Base-by-base conservation (phyloP, 2,888 invertebrate species). In the Sminthurinus aureus region DNA sequence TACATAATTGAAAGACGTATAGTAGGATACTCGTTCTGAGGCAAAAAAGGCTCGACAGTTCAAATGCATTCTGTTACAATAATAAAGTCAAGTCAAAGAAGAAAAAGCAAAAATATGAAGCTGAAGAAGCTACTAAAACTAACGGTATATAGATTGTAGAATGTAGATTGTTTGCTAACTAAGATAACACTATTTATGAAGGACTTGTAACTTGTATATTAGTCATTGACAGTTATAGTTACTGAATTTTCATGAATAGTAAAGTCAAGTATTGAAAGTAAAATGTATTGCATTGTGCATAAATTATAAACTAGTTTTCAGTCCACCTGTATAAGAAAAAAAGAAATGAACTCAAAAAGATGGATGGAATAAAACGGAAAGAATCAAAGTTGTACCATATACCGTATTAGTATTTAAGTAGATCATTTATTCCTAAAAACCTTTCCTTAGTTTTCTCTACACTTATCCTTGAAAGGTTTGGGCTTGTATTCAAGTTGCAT, bases 341-440 rank as follows among this genome's bases (percentile, higher is more conserved):
- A 38, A 38, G 38, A 38, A 38, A 38, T 38, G 38, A 38, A 38
- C 38, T 38, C n/a, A 38, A 38, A 58, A 58, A 13, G 58, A 15
- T 58, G 18, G 13, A 58, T 18, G 58, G 18, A 58, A 18, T 58
- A 58, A 58, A 58, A 15, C 58, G 13, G 58, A 58, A 15, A 18
- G 58, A 58, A 58, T 58, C 58, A 18, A 58, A 58, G 1, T 58
- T 58, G 58, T 58, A 38, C 38, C 38, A 6, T 38, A 38, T 58
- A 38, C 38, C 38, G 38, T 38, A 38, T 38, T 38, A 38, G 38
- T 38, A 38, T 67, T n/a, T 20, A 71, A 71, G 24, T 71, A 71
- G 71, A 71, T 71, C 71, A 71, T 71, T 71, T 71, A 71, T 71
- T 71, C 24, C 26, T 13, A 12, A 26, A 24, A 71, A 71, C 8